Base-by-base conservation (phyloP, 2,797 vertebrate species). In the Myotis myotis region DNA sequence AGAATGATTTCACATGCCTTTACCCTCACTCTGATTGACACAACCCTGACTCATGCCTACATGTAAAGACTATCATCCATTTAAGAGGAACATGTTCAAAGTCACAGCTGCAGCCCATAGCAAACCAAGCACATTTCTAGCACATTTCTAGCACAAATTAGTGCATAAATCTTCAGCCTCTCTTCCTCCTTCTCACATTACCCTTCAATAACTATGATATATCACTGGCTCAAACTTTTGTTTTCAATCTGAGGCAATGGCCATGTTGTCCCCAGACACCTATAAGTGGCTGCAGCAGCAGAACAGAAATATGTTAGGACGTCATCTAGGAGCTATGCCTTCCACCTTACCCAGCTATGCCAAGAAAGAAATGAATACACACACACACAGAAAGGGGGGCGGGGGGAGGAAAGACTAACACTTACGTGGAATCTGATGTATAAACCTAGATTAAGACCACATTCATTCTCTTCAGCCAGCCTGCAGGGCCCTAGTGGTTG, bases 401-500 rank as follows among this genome's bases (percentile, higher is more conserved):
- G 16, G 12, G 36, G 36, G 30, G 28, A 47, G 78, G 25, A 96
- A 71, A 68, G 30, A 25, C 68, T 93, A 88, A 95, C 66, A 87
- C 1, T 95, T 33, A 22, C 84, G 87, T 71, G n/a, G 36, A 97
- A 71, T 93, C n/a, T 74, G 86, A 93, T 87, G 8, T 38, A 94
- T 68, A 60, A 93, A 96, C 66, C 85, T 30, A 74, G 8, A 6
- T 89, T 17, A 74, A 97, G 49, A 76, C 23, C 94, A 75, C 81
- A 76, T 92, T 93, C 95, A 79, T 91, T 93, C 95, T 88, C 75
- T 91, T 95, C 0, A 0, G 23, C 44, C 91, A 53, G 13, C 44
- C 81, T 95, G 41, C 41, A 95, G n/a, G n/a, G 16, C 0, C 0
- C 33, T 70, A 38, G 19, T 57, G 15, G 0, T 0, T 91, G 38